phyloP scores from a whole-genome alignment of 1,140 invertebrate species.

The Neuroterus valhalla region DNA sequence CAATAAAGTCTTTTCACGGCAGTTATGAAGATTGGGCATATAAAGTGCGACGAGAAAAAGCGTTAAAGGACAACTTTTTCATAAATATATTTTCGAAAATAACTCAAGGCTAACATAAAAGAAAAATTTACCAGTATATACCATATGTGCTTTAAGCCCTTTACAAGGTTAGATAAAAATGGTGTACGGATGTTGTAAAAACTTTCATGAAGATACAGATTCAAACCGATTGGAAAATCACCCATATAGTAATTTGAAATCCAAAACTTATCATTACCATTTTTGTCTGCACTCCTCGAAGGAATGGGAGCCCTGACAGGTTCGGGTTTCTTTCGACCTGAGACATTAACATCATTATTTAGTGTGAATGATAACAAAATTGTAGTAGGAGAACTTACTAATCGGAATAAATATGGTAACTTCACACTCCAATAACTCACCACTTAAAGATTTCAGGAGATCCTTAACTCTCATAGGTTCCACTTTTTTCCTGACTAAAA shows the following conservation, averaged over 20 bases:
- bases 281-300: not conserved
- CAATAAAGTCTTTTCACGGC: no score
- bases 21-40: no score
- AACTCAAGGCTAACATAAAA: no score
- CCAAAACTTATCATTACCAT: not conserved
- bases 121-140: no score
- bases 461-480: constrained; percentile 1
- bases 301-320: not conserved
- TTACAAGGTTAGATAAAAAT: no score
- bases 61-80: no score
- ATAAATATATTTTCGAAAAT: no score
- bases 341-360: not conserved
- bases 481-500: not conserved
- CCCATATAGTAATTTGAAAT: not conserved
- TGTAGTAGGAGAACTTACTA: not conserved
- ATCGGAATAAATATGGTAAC: not conserved
- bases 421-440: not conserved
- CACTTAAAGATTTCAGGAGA: not conserved
- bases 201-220: no score
- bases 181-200: no score
- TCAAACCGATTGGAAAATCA: no score
- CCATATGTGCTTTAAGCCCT: no score
- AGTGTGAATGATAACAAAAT: not conserved
- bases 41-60: no score
- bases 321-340: not conserved